Evolutionary conservation across 2,797 vertebrate species (phyloP).

Genomic region (Girardinus metallicus): DNA sequence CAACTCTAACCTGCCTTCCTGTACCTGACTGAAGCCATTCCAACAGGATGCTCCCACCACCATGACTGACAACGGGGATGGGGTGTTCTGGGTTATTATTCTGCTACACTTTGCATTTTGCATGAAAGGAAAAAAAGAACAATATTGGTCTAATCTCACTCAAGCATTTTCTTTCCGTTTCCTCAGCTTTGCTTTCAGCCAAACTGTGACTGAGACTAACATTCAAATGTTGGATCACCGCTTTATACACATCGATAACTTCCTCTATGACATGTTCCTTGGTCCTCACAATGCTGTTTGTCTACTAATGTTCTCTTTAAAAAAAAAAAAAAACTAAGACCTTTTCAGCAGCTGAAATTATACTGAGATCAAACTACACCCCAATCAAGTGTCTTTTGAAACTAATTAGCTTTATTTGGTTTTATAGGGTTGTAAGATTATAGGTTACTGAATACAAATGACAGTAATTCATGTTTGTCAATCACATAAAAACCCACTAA

Average conservation of each 20-base stretch:
- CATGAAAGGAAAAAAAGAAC: background rate
- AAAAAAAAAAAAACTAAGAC: background rate
- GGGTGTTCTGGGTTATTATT: background rate
- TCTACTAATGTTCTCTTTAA: background rate
- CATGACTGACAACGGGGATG: background rate
- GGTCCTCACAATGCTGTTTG: background rate
- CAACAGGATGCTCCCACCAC: background rate
- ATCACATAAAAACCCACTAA: background rate
- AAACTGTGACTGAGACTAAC: background rate
- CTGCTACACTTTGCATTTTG: background rate
- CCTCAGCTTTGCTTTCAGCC: background rate
- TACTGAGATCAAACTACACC: background rate
- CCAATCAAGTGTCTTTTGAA: background rate
- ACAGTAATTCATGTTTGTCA: background rate
- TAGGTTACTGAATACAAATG: background rate
- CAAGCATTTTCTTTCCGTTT: background rate
- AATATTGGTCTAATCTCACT: background rate
- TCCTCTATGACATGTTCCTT: background rate
- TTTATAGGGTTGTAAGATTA: background rate
- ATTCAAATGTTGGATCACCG: background rate
- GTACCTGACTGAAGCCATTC: background rate
- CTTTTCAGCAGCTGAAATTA: background rate
- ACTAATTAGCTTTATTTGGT: background rate
- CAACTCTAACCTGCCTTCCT: background rate
- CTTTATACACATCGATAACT: background rate